phyloP scores from a whole-genome alignment of 1,140 invertebrate genomes.

The Heliconius hermathena region DNA sequence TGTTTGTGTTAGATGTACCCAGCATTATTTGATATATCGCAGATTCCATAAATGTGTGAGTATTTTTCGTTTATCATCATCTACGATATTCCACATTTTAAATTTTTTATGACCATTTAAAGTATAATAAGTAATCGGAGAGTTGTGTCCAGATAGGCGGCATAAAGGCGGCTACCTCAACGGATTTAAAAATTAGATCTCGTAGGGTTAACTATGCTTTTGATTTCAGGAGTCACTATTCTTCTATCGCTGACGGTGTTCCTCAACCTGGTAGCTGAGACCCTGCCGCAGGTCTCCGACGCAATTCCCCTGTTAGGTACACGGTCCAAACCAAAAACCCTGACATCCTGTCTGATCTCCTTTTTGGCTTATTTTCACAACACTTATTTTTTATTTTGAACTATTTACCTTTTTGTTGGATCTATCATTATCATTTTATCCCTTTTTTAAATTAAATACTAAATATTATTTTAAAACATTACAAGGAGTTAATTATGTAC shows the following conservation, averaged over 20 bases:
- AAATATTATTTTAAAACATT: conserved; percentile 77
- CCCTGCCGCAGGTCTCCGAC: conserved; percentile 96
- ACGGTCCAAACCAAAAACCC: conserved; percentile 66
- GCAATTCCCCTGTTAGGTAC: conserved; percentile 97
- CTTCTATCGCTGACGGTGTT: conserved; percentile 99
- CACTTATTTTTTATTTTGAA: conserved; percentile 44
- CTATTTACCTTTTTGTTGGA: conserved; percentile 49
- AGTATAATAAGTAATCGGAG: conserved; percentile 35
- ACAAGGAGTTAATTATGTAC: conserved; percentile 77
- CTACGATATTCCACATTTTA: background rate
- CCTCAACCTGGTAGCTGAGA: conserved; percentile 97
- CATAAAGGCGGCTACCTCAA: conserved; percentile 15
- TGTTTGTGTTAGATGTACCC: conserved; percentile 32
- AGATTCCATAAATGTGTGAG: conserved; percentile 24
- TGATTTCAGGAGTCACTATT: conserved; percentile 99
- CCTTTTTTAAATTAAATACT: conserved; percentile 55
- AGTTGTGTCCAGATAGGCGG: conserved; percentile 47
- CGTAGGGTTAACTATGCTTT: conserved; percentile 80
- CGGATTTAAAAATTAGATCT: conserved; percentile 18
- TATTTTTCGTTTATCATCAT: conserved; percentile 26
- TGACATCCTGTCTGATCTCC: conserved; percentile 51
- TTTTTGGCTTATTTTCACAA: conserved; percentile 52
- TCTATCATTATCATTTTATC: conserved; percentile 52
- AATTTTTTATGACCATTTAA: conserved; percentile 11
- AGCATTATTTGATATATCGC: conserved; percentile 13